phyloP scores from a whole-genome alignment of 2,113 vertebrate species.

The Thinocorus orbignyianus region DNA sequence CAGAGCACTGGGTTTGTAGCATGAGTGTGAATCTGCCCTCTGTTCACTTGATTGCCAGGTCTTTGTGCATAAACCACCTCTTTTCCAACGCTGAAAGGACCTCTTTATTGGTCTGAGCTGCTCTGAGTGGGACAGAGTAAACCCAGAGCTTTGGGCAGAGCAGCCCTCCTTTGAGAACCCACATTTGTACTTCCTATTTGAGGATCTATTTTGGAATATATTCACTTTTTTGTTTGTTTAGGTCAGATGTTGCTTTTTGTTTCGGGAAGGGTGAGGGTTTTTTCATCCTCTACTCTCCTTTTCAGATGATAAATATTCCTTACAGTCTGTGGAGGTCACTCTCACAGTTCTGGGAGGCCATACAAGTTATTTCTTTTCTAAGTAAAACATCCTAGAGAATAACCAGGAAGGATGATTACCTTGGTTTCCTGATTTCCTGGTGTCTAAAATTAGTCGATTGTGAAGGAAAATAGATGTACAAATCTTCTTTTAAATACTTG shows the following conservation, averaged over 20 bases:
- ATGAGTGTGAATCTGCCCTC: neutral
- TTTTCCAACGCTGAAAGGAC: neutral
- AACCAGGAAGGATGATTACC: neutral
- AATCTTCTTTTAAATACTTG: conserved; percentile 22
- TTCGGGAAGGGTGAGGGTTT: neutral
- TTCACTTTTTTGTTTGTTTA: neutral
- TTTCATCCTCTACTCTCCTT: neutral
- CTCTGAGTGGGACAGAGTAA: neutral
- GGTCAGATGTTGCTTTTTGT: neutral
- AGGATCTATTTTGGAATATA: neutral
- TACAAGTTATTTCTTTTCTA: neutral
- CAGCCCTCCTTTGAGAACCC: neutral
- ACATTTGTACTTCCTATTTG: neutral
- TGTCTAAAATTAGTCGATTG: neutral
- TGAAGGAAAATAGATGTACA: conserved; percentile 25
- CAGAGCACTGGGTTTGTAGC: neutral
- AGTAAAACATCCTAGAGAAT: neutral
- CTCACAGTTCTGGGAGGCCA: neutral
- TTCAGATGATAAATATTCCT: neutral
- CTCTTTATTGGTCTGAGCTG: neutral
- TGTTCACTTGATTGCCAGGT: neutral
- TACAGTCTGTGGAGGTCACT: neutral
- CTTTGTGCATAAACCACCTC: neutral
- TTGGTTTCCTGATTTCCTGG: neutral
- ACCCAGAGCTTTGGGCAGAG: neutral